Percentiles rank a stretch among this genome's conserved stretches.
Evolutionary conservation across 2,888 invertebrate genomes (phyloP).

Genomic region (Anoncus sp.): DNA sequence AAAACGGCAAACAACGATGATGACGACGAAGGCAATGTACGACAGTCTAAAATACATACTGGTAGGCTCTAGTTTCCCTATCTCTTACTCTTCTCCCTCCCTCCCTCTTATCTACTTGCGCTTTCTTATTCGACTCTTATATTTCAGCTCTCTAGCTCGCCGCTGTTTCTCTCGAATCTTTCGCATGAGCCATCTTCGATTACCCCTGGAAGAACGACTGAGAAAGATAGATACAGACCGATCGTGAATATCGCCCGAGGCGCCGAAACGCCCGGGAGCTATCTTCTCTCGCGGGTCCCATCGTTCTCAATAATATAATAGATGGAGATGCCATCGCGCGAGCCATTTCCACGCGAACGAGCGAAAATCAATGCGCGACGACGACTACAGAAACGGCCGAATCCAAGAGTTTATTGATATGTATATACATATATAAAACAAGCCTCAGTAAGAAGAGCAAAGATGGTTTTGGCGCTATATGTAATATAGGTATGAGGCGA

Average conservation of each 20-base stretch:
- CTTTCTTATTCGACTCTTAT: constrained; percentile 36
- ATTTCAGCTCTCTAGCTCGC: constrained; percentile 15
- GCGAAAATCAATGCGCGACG: constrained; percentile 62
- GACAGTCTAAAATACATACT: constrained; percentile 27
- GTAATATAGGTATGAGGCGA: constrained; percentile 19
- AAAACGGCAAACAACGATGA: constrained; percentile 11
- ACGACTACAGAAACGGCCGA: constrained; percentile 54
- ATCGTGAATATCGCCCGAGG: constrained; percentile 53
- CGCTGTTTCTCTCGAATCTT: constrained; percentile 34
- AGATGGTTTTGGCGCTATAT: constrained; percentile 37
- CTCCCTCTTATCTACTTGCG: constrained; percentile 13
- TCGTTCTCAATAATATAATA: constrained; percentile 48
- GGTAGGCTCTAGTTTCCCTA: constrained; percentile 32
- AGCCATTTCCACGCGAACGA: constrained; percentile 59
- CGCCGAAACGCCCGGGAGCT: constrained; percentile 51
- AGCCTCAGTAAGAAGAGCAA: constrained; percentile 23
- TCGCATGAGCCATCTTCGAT: constrained; percentile 17
- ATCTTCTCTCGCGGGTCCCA: constrained; percentile 21
- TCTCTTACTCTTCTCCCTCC: constrained; percentile 9
- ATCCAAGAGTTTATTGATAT: constrained; percentile 25
- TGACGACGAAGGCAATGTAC: constrained; percentile 27
- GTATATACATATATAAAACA: constrained; percentile 5
- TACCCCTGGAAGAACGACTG: constrained; percentile 14
- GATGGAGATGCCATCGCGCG: constrained; percentile 46
- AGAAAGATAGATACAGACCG: constrained; percentile 21